Evolutionary conservation across 2,797 vertebrate genomes (phyloP).

Genomic region (Orestias chungarensis): DNA sequence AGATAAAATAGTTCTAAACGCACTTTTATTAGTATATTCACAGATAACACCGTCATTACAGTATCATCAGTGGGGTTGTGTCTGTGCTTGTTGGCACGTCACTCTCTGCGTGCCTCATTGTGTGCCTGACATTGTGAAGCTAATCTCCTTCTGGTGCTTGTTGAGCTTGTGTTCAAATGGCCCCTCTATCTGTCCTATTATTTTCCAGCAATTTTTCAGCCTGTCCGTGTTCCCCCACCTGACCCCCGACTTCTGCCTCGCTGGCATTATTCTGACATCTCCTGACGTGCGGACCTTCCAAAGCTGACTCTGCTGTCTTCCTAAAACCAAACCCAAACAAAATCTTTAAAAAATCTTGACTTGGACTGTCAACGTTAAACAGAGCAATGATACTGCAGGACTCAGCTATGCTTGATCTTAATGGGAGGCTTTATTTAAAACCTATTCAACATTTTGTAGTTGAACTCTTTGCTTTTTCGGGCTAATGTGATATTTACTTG

Average conservation of each 20-base stretch:
- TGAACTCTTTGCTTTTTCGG: neutral
- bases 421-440: neutral
- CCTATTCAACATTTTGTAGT: neutral
- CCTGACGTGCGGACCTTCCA: slow-evolving; percentile 8
- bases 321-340: neutral
- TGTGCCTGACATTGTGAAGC: slow-evolving; percentile 35
- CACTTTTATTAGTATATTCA: neutral
- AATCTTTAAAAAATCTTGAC: neutral
- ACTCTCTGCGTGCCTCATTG: neutral
- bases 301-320: slow-evolving; percentile 21
- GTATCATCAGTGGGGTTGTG: neutral
- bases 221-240: slow-evolving; percentile 33
- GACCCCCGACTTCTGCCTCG: no score
- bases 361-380: neutral
- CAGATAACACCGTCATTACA: neutral
- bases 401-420: neutral
- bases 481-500: neutral
- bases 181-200: slow-evolving; percentile 1
- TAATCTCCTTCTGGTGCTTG: slow-evolving; percentile 36
- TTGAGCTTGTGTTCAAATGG: slow-evolving; percentile 28
- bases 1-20: neutral
- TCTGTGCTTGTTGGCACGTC: neutral
- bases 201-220: slow-evolving; percentile 30
- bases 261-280: slow-evolving; percentile 18
- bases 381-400: neutral